Evolutionary conservation across 2,113 vertebrate species (phyloP).

Genomic region (Candoia aspera): DNA sequence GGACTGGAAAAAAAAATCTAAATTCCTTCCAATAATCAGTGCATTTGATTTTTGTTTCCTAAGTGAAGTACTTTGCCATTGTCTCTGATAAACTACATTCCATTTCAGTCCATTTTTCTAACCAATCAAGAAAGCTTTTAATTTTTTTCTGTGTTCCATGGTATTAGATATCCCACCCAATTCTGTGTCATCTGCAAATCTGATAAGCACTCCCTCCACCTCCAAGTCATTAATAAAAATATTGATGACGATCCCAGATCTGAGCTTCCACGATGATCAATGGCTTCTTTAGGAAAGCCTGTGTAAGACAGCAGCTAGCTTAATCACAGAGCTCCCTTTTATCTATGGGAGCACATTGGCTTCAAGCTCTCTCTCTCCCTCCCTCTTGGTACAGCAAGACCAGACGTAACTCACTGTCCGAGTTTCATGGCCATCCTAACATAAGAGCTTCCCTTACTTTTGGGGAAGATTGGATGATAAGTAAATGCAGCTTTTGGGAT

Average conservation of each 20-base stretch:
- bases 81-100: neutral
- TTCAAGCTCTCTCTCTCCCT: neutral
- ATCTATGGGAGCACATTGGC: neutral
- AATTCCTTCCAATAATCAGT: neutral
- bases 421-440: neutral
- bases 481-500: neutral
- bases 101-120: neutral
- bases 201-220: neutral
- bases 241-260: neutral
- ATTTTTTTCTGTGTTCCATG: neutral
- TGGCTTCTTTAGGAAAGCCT: neutral
- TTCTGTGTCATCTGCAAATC: neutral
- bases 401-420: neutral
- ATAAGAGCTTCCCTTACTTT: neutral
- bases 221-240: neutral
- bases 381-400: neutral
- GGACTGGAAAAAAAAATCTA: neutral
- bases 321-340: too few relatives aligned
- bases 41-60: neutral
- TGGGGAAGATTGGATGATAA: neutral
- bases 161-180: neutral
- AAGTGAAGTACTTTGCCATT: neutral
- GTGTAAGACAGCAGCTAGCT: neutral
- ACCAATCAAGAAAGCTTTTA: neutral
- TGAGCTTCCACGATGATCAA: neutral